Percentiles rank a stretch among this genome's conserved stretches.
phyloP scores from a whole-genome alignment of 2,113 vertebrate genomes.

The Galbula dea region DNA sequence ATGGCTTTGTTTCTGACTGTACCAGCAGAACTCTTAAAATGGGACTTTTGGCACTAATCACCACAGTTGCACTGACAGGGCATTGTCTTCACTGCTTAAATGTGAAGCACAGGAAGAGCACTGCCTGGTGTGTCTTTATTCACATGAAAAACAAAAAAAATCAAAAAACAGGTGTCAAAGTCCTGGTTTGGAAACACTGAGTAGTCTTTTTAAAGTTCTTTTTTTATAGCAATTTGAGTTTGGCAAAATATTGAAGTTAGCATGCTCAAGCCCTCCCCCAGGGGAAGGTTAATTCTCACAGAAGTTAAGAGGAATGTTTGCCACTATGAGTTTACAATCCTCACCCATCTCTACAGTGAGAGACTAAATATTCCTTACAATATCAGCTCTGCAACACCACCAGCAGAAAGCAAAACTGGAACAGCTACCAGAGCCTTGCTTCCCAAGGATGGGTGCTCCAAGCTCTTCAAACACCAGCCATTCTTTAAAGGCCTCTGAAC shows the following conservation, averaged over 20 bases:
- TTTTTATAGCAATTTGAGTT: background rate
- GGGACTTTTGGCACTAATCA: constrained; percentile 12
- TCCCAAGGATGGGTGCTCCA: background rate
- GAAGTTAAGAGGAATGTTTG: background rate
- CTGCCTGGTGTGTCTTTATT: background rate
- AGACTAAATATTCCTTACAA: background rate
- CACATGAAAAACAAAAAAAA: background rate
- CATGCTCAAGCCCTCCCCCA: background rate
- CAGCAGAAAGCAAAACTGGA: background rate
- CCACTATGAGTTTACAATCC: background rate
- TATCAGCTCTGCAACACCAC: background rate
- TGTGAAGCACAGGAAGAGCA: background rate
- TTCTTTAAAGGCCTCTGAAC: background rate
- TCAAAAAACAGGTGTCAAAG: background rate
- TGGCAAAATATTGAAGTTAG: background rate
- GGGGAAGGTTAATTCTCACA: background rate
- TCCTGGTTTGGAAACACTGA: background rate
- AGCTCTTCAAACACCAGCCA: background rate
- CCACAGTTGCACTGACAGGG: background rate
- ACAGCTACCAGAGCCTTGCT: background rate
- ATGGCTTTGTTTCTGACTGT: background rate
- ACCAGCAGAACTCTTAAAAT: constrained; percentile 2
- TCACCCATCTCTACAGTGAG: background rate
- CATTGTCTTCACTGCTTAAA: background rate
- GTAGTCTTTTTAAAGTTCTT: background rate